Evolutionary conservation across 2,113 vertebrate species (phyloP).

Genomic region (Eptatretus burgeri): DNA sequence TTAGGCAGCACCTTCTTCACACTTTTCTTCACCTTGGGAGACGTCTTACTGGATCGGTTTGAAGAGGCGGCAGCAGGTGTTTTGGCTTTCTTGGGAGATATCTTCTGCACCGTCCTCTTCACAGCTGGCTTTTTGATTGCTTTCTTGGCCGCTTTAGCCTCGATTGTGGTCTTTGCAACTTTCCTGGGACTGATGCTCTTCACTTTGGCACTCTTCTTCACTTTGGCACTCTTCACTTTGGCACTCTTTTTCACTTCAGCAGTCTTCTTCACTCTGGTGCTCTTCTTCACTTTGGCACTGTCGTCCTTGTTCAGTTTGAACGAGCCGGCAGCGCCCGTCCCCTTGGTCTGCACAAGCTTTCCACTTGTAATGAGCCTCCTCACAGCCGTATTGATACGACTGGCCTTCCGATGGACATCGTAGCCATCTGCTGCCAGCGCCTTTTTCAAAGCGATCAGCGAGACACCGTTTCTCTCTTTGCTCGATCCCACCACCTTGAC

Average conservation of each 20-base stretch:
- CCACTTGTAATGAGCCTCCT: constrained; percentile 21
- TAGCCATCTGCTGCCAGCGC: constrained; percentile 23
- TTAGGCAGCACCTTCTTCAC: too few species aligned
- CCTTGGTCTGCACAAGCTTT: constrained; percentile 21
- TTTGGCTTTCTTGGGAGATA: too few species aligned
- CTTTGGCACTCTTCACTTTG: not conserved
- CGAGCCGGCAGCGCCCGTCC: constrained; percentile 20
- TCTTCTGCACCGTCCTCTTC: constrained; percentile 11
- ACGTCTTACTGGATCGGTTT: too few species aligned
- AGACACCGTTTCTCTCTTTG: constrained; percentile 27
- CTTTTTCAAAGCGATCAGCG: constrained; percentile 26
- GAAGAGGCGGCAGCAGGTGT: constrained; percentile 5
- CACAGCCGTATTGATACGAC: constrained; percentile 16
- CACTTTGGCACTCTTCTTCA: not conserved
- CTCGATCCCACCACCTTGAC: too few species aligned
- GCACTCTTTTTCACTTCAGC: too few species aligned
- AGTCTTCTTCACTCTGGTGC: too few species aligned
- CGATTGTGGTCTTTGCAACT: too few species aligned
- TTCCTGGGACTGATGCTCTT: not conserved
- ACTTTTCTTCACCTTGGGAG: too few species aligned
- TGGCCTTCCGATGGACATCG: constrained; percentile 34
- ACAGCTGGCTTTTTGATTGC: constrained; percentile 9
- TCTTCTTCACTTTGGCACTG: not conserved
- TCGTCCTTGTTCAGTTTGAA: constrained; percentile 19
- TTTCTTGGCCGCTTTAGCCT: not conserved